Base-by-base conservation (phyloP, 2,113 vertebrate species). In the Myotis lucifugus region DNA sequence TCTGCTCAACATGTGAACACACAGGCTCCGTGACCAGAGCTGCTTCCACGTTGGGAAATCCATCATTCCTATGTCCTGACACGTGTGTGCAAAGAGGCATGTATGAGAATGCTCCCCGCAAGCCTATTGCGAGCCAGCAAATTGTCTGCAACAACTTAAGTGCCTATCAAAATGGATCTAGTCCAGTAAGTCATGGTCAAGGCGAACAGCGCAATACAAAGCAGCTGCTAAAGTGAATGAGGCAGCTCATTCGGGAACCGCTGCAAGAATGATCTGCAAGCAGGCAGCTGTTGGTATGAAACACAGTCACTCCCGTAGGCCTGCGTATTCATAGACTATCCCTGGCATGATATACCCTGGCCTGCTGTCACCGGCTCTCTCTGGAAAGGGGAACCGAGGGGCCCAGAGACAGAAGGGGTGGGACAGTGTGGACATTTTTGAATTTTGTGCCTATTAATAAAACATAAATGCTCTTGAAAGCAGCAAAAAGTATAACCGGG, bases 141-240 rank as follows among this genome's bases (percentile, higher is more conserved):
- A 95, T 84, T 90, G 84, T 52, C 54, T 73, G 64, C 79, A 95
- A 88, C 32, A 76, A 86, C 12, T 37, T 56, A 67, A 89, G 86
- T 86, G 61, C 74, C 69, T 79, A 87, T 86, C 85, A n/a, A 6
- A 81, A 54, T 3, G 56, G 17, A 87, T 87, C n/a, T 90, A 74
- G 77, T 87, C 69, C 72, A 84, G 0, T 66, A 92, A 90, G 64
- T 87, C 54, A 34, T 14, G 19, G 81, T 64, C 32, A 50, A 94
- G 8, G 8, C 42, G 69, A 84, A 19, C 9, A 6, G 32, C 6
- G 10, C 52, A 59, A 70, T 40, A 70, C 21, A 59, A 88, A 72
- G 32, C 77, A 91, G 34, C 72, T 84, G 86, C 64, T 79, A 12
- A n/a, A 91, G 74, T 72, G 79, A 85, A 88, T 17, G 32, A 76